phyloP scores from a whole-genome alignment of 2,797 vertebrate genomes.

The Notoglanidium macrostoma region DNA sequence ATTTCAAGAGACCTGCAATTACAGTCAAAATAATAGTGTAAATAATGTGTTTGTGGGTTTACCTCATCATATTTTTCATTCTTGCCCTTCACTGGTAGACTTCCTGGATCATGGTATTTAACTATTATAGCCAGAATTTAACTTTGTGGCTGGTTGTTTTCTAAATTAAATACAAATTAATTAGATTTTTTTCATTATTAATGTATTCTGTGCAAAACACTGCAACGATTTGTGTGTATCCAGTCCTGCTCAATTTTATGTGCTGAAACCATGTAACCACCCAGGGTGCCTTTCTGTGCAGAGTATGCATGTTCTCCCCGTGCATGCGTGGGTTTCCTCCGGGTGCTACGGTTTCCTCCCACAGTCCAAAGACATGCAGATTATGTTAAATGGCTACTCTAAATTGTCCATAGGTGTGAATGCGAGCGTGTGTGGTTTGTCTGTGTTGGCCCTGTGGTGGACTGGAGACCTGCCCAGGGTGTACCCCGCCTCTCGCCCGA shows the following conservation, averaged over 20 bases:
- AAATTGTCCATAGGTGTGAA: too few species aligned
- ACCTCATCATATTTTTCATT: neutral
- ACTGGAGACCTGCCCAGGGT: too few species aligned
- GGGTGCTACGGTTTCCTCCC: too few species aligned
- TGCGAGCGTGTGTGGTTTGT: too few species aligned
- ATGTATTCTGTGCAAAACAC: neutral
- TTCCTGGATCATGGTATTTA: too few species aligned
- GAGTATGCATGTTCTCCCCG: too few species aligned
- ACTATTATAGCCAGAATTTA: neutral
- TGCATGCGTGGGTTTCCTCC: too few species aligned
- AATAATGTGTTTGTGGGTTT: conserved; percentile 1
- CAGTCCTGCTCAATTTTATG: neutral
- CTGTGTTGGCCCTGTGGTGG: too few species aligned
- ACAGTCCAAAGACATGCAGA: too few species aligned
- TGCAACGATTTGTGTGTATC: neutral
- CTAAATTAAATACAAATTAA: neutral
- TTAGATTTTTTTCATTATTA: neutral
- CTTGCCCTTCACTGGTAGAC: neutral
- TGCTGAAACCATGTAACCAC: neutral
- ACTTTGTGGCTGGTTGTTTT: neutral
- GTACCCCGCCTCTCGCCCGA: too few species aligned
- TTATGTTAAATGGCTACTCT: too few species aligned
- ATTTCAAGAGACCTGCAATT: neutral
- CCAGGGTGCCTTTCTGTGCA: too few species aligned
- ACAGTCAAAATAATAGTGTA: neutral